phyloP scores from a whole-genome alignment of 2,113 vertebrate species.

The Phyllostomus hastatus region DNA sequence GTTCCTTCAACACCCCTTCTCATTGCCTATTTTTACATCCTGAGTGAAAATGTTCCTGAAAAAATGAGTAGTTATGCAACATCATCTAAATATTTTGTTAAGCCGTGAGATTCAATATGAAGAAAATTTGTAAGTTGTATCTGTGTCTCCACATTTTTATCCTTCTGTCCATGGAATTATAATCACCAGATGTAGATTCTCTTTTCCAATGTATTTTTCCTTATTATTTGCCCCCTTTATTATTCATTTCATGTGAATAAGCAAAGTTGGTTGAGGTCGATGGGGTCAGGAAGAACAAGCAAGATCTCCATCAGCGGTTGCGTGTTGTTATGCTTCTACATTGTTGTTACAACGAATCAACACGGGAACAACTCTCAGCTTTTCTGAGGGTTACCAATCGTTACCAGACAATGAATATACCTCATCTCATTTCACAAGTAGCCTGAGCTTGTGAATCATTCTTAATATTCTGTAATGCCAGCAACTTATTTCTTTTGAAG shows the following conservation, averaged over 20 bases:
- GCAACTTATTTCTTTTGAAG: not conserved
- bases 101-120: not conserved
- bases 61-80: not conserved
- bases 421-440: not conserved
- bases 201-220: not conserved
- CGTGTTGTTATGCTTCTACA: not conserved
- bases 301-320: not conserved
- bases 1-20: not conserved
- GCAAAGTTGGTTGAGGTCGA: not conserved
- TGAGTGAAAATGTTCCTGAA: not conserved
- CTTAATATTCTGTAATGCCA: not conserved
- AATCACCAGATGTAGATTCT: not conserved
- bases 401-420: not conserved
- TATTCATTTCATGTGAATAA: not conserved
- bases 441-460: not conserved
- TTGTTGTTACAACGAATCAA: not conserved
- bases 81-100: not conserved
- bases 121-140: not conserved
- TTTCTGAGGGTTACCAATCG: not conserved
- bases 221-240: not conserved
- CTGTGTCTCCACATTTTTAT: not conserved
- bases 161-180: not conserved
- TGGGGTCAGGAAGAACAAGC: not conserved
- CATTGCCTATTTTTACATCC: not conserved
- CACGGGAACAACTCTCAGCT: not conserved